Percentiles rank a stretch among this genome's conserved stretches.
These are phyloP conservation scores for Rhinoptilus africanus DNA, from an alignment of 2,113 vertebrate species.

Conservation along the genomic window DNA sequence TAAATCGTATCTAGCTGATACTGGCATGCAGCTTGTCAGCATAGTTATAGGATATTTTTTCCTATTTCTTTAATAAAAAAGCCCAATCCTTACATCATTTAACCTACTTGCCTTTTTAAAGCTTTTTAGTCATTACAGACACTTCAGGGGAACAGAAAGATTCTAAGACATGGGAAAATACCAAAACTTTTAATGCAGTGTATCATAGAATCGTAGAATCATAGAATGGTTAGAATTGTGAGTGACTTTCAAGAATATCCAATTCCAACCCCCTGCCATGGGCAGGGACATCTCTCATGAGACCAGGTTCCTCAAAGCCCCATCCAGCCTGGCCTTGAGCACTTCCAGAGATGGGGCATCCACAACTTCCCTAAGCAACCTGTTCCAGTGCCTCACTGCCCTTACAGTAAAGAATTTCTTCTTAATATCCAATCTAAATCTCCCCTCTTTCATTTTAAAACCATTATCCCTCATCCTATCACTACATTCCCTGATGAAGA, in stretches of 20 bases:
- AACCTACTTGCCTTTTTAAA: neutral
- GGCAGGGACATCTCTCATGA: neutral
- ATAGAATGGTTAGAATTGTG: too few species aligned
- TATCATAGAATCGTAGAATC: neutral
- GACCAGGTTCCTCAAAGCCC: neutral
- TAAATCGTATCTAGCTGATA: slow-evolving; percentile 17
- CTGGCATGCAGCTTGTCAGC: neutral
- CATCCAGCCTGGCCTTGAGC: neutral
- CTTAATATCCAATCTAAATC: neutral
- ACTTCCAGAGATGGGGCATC: neutral
- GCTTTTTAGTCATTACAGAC: neutral
- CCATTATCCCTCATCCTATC: neutral
- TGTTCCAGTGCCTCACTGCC: neutral
- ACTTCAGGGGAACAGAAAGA: neutral
- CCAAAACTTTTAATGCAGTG: neutral
- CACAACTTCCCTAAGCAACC: neutral
- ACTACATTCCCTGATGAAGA: neutral
- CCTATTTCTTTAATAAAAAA: neutral
- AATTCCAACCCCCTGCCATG: neutral
- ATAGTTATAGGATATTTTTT: neutral
- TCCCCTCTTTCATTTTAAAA: neutral
- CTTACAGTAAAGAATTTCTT: neutral
- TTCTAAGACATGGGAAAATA: neutral
- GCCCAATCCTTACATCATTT: neutral
- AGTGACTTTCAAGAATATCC: neutral